Conservation (phyloP, 2,888 invertebrate species). For the Lasioglossum figueresi region DNA sequence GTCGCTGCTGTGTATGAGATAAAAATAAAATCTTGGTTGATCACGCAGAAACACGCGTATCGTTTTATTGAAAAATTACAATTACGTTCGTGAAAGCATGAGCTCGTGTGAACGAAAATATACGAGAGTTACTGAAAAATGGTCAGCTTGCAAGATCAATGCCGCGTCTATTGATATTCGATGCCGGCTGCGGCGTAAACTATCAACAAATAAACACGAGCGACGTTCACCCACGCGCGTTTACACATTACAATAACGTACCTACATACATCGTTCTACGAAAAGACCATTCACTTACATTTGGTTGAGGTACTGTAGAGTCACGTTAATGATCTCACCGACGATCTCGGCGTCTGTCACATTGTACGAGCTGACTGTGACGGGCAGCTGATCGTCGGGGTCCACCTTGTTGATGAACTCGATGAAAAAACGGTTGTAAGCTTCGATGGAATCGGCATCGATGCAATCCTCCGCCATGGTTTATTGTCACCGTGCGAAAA, state of each 20-base stretch:
- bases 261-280: not conserved
- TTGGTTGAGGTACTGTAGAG: conserved; percentile 90
- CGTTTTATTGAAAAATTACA: not conserved
- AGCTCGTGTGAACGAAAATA: not conserved
- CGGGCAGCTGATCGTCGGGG: conserved; percentile 90
- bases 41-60: not conserved
- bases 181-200: conserved; percentile 43
- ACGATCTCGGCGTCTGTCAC: conserved; percentile 89
- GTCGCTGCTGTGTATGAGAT: not conserved
- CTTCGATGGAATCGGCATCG: conserved; percentile 88
- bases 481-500: conserved; percentile 68
- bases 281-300: conserved; percentile 86
- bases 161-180: conserved; percentile 50
- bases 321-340: conserved; percentile 91
- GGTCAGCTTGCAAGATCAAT: conserved; percentile 5
- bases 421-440: conserved; percentile 90
- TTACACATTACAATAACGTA: conserved; percentile 6
- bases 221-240: conserved; percentile 30
- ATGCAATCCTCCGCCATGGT: conserved; percentile 74
- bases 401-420: conserved; percentile 89
- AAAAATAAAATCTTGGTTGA: not conserved
- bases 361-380: conserved; percentile 89
- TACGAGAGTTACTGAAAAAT: not conserved
- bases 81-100: not conserved
- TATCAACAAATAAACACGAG: conserved; percentile 51